Evolutionary conservation across 1,140 invertebrate genomes (phyloP).

Genomic region (Megalopta genalis): DNA sequence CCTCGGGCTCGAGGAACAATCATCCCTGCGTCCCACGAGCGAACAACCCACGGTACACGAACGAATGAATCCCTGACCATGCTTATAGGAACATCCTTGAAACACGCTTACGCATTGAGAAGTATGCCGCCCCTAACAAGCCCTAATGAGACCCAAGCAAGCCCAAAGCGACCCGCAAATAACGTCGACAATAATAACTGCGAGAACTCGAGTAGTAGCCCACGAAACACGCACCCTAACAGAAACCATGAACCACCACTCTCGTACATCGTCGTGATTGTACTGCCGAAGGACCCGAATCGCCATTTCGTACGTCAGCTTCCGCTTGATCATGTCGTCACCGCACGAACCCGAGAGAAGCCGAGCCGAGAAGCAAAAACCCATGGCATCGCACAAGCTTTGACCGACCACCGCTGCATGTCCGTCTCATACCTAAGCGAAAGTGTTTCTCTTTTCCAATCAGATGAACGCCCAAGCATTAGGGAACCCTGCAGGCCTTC

Average conservation of each 20-base stretch:
- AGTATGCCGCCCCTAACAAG: neutral
- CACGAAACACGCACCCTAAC: neutral
- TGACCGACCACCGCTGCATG: conserved; percentile 29
- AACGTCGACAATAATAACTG: neutral
- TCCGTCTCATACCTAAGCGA: conserved; percentile 32
- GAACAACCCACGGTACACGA: neutral
- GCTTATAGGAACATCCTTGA: conserved; percentile 10
- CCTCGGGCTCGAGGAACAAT: neutral
- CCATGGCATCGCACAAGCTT: conserved; percentile 44
- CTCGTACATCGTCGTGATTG: neutral
- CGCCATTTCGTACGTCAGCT: neutral
- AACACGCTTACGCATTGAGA: conserved; percentile 33
- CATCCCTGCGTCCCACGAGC: neutral
- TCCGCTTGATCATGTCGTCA: conserved; percentile 2
- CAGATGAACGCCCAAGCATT: conserved; percentile 64
- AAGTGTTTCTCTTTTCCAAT: conserved; percentile 75
- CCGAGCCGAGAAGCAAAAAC: neutral
- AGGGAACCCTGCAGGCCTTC: conserved; percentile 84
- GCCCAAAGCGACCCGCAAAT: conserved; percentile 5
- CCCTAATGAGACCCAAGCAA: conserved; percentile 1
- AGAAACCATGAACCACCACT: neutral
- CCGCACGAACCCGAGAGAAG: neutral
- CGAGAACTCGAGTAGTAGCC: neutral
- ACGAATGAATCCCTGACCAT: conserved; percentile 23
- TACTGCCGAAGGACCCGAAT: neutral